These are phyloP conservation scores for Stenotaenia linearis DNA, from an alignment of 2,888 invertebrate species.

Conservation along the genomic window DNA sequence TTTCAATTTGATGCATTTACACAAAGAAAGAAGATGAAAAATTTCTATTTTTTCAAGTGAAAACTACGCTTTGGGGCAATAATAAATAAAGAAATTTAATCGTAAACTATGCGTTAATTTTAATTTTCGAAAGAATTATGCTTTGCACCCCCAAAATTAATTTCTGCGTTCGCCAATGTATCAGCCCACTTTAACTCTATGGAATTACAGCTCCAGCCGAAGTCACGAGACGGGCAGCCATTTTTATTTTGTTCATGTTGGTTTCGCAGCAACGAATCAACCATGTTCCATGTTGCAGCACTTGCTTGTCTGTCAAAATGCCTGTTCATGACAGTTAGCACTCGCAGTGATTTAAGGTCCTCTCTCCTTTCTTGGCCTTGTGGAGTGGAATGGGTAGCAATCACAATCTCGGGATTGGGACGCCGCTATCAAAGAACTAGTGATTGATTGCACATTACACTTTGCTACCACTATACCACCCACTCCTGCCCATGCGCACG, in stretches of 20 bases:
- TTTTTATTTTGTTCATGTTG: not conserved
- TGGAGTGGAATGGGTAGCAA: conserved; percentile 5
- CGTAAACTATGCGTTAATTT: no score
- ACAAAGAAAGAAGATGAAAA: no score
- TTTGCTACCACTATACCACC: not conserved
- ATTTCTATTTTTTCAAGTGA: no score
- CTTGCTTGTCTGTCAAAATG: not conserved
- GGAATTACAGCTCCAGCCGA: no score
- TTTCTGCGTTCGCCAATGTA: no score
- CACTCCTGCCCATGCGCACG: not conserved
- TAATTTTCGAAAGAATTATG: no score
- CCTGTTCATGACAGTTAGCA: conserved; percentile 2
- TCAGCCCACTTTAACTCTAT: no score
- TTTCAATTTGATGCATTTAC: no score
- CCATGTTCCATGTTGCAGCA: not conserved
- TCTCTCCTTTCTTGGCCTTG: conserved; percentile 14
- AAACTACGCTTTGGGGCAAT: no score
- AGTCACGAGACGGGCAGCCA: not conserved
- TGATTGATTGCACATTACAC: conserved; percentile 24
- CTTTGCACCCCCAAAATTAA: no score
- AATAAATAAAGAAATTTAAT: no score
- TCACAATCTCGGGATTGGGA: not conserved
- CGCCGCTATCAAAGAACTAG: not conserved
- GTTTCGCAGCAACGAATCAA: not conserved
- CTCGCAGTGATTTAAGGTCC: not conserved